Conservation (phyloP, 2,113 vertebrate genomes). For the Triplophysa dalaica region DNA sequence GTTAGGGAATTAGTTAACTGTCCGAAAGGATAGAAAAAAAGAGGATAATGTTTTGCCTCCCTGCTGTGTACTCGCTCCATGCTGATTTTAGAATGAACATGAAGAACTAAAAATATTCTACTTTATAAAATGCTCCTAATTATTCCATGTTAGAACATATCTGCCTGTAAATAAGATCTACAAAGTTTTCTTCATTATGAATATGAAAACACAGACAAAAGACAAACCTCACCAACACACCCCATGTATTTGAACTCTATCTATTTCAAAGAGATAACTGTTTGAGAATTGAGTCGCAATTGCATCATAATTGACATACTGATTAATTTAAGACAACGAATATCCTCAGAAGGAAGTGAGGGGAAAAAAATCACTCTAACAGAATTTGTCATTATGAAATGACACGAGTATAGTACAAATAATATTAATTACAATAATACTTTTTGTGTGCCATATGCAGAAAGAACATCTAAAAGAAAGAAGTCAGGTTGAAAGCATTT, state of each 20-base stretch:
- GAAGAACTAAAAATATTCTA: too few relatives aligned
- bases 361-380: neutral
- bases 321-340: constrained; percentile 29
- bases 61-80: neutral
- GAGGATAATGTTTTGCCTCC: neutral
- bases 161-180: neutral
- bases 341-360: neutral
- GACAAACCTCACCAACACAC: neutral
- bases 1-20: neutral
- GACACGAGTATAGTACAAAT: neutral
- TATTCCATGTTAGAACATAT: neutral
- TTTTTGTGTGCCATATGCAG: neutral
- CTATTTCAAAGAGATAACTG: neutral
- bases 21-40: too few relatives aligned
- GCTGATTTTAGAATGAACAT: neutral
- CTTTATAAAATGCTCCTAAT: neutral
- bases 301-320: constrained; percentile 21
- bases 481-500: neutral
- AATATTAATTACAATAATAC: constrained; percentile 8
- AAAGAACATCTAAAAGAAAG: constrained; percentile 1
- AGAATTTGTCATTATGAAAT: neutral
- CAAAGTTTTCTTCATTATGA: neutral
- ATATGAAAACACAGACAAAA: too few relatives aligned
- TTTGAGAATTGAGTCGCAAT: constrained; percentile 10
- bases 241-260: neutral